Base-by-base conservation (phyloP, 1,140 invertebrate species). In the Teleogryllus occipitalis region DNA sequence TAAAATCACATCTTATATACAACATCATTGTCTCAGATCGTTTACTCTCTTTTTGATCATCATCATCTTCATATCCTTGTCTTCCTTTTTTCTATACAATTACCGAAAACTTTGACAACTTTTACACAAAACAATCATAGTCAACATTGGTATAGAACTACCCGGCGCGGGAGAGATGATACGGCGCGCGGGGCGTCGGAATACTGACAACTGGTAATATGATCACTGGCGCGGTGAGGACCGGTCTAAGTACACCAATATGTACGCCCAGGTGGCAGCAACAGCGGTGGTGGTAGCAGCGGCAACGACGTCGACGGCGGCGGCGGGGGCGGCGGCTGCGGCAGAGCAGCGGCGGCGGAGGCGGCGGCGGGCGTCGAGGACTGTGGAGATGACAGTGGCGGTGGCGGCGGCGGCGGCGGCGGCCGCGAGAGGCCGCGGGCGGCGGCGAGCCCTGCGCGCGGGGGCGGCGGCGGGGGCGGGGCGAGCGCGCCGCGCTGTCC, bases 1-100 rank as follows among this genome's bases (percentile, higher is more conserved):
- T 65, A 65, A 65, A 65, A 65, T 65, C 54, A 65, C 54, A 65
- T 65, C 54, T 65, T 65, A 65, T 65, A 65, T 65, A 65, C 54
- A 65, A 65, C 54, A 7, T 39, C 2, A 65, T 65, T 18, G 54
- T 65, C 54, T 65, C 54, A 18, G 18, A 39, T 14, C 54, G 54
- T 65, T n/a, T 65, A 10, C 18, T 65, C 54, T 18, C 10, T 65
- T 65, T 18, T 65, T 65, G 2, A 65, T 65, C 18, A 3, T 65
- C 27, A 39, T 65, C 54, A 65, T 65, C 18, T 65, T 65, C 27
- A 39, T 65, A 14, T 65, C 54, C 10, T 65, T 65, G 54, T 65
- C 18, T 65, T 18, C 18, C 18, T 18, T 65, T 18, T 65, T 65
- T 14, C 18, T 65, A 65, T 15, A 65, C 54, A 65, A 65, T 39